Evolutionary conservation across 2,113 vertebrate species (phyloP), one percentile per base, ranked within the genome.

Genomic region (Oryzias celebensis): DNA sequence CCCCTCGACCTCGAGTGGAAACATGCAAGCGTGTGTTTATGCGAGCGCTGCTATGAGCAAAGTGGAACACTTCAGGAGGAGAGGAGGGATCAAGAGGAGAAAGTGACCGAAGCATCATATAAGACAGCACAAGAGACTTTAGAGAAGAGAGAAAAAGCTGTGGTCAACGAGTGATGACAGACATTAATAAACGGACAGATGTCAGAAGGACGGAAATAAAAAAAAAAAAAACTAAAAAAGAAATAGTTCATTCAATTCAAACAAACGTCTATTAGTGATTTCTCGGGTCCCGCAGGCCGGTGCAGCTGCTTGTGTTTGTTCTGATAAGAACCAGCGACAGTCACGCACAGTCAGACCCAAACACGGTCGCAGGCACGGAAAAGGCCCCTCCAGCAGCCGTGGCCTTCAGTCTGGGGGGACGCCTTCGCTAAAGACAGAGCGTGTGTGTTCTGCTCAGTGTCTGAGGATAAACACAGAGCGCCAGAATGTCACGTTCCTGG

Each of bases 301-400:
- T 64, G 73, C 75, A 85, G 77, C 71, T 76, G 77, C 80, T 81
- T 88, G 86, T 89, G 90, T 82, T 89, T 74, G 68, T 79, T 70
- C 86, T 88, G 91, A 90, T 90, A 91, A 90, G 86, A 87, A 75
- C 72, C 88, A 72, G 63, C 59, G 71, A 76, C 85, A 80, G 71
- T 68, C 71, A 45, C 62, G 68, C 66, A 69, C 64, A 70, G 47
- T 68, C 58, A 59, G 62, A 77, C 64, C 82, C 73, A 75, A 68
- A 78, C 18, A 22, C 77, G 65, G 77, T 61, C 65, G 65, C 31
- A 51, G 58, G 71, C 71, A 73, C 75, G 66, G 68, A 66, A 58
- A 55, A 55, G 78, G 50, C 69, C 80, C 84, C 80, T 79, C 64
- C 71, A 89, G 84, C 77, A 24, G 84, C 66, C 71, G 78, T 82